Evolutionary conservation across 1,140 invertebrate genomes (phyloP), one percentile per base, ranked within the genome.

Genomic region (Drosophila sucinea): DNA sequence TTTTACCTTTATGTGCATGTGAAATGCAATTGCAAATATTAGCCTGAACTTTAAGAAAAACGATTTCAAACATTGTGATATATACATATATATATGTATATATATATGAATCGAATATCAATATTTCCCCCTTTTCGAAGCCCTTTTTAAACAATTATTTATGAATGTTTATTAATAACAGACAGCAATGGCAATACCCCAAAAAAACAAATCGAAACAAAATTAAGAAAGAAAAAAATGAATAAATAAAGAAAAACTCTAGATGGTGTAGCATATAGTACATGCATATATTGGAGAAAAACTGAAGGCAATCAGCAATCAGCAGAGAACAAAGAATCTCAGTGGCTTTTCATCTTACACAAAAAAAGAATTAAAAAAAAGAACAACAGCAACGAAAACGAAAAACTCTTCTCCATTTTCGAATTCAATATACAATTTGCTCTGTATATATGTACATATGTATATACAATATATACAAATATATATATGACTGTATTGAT

Each of bases 101-200:
- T 11, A 23, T 23, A 23, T 25, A 23, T 8, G 1, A 47, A 47
- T 38, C 7, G 1, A 44, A 55, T 61, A 10, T 56, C 17, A 56
- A 35, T 30, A 70, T 56, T 54, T 67, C 44, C 40, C 40, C 62
- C 30, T 32, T 25, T 27, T 51, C 17, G 44, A 3, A 58, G 58
- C 54, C 65, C 67, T 47, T 69, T 17, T 44, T 60, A 3, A 60
- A 25, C 51, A 63, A 73, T 64, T 54, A 72, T 51, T 81, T 66
- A 73, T 77, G 60, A n/a, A 65, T 80, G 79, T 81, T 81, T 81
- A 81, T 81, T 77, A 81, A 76, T 81, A 67, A 76, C 38, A 73
- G 47, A 63, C 61, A 77, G 64, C 29, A 60, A 67, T 60, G 54
- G 57, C 32, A 6, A 32, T 51, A 17, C 4, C 23, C 35, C 38